phyloP scores from a whole-genome alignment of 2,113 vertebrate genomes.

The Uria lomvia region DNA sequence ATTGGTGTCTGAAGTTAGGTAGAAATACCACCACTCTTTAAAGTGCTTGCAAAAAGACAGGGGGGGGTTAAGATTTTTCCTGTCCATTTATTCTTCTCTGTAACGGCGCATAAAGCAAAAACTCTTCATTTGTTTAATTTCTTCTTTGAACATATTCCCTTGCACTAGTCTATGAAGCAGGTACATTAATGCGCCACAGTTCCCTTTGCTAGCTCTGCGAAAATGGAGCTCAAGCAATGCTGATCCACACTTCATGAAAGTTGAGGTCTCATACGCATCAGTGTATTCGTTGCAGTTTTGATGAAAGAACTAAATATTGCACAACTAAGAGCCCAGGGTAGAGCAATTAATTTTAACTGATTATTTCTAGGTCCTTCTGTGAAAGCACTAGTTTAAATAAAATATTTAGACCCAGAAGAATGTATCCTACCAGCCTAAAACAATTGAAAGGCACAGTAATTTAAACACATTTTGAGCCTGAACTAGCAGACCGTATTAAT shows the following conservation, averaged over 20 bases:
- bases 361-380: neutral
- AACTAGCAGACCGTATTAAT: neutral
- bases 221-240: neutral
- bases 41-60: neutral
- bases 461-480: neutral
- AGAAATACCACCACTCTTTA: neutral
- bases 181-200: neutral
- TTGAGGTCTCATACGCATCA: neutral
- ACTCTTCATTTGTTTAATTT: neutral
- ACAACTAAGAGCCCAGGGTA: neutral
- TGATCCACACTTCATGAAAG: neutral
- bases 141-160: neutral
- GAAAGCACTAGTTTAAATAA: neutral
- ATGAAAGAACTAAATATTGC: neutral
- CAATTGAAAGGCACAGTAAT: neutral
- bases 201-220: neutral
- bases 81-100: neutral
- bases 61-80: neutral
- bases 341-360: neutral
- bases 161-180: neutral
- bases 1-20: neutral
- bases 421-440: neutral
- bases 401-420: neutral
- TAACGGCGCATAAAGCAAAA: neutral
- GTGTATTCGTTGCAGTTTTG: neutral